A percentile compares a stretch with the other conserved stretches of the same genome.
These are phyloP conservation scores for Eudyptes chrysolophus DNA, from an alignment of 2,113 vertebrate species.

Conservation along the genomic window DNA sequence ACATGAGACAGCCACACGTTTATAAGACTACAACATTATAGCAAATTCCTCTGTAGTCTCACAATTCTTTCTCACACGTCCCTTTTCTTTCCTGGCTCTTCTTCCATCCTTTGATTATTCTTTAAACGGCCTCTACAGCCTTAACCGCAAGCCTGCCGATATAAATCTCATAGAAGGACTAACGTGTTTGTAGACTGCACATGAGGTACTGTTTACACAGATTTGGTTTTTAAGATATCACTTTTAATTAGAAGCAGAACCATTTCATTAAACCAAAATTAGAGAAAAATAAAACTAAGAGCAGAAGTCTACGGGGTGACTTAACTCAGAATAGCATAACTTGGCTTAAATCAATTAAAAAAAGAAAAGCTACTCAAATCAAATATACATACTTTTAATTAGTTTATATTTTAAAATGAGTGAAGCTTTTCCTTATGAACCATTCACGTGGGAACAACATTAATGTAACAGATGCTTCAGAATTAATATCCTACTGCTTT, in stretches of 20 bases:
- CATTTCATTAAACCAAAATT: not conserved
- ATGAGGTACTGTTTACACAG: not conserved
- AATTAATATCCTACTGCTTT: not conserved
- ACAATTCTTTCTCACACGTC: not conserved
- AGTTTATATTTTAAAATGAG: not conserved
- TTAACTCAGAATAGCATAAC: not conserved
- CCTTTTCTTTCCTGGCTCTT: not conserved
- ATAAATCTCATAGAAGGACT: not conserved
- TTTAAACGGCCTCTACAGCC: not conserved
- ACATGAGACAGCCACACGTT: not conserved
- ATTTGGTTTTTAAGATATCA: not conserved
- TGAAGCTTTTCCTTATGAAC: not conserved
- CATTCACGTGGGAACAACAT: not conserved
- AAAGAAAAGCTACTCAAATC: not conserved
- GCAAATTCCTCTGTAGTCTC: not conserved
- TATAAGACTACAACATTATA: not conserved
- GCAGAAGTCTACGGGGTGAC: not conserved
- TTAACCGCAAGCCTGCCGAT: not conserved
- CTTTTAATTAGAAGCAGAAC: not conserved
- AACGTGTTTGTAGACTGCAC: not conserved
- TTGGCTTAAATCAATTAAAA: not conserved
- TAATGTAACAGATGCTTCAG: not conserved
- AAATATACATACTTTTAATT: not conserved
- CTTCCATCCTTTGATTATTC: not conserved
- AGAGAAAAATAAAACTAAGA: not conserved